Evolutionary conservation across 2,113 vertebrate species (phyloP), one percentile per base, ranked within the genome.

Genomic region (Dicentrarchus labrax): DNA sequence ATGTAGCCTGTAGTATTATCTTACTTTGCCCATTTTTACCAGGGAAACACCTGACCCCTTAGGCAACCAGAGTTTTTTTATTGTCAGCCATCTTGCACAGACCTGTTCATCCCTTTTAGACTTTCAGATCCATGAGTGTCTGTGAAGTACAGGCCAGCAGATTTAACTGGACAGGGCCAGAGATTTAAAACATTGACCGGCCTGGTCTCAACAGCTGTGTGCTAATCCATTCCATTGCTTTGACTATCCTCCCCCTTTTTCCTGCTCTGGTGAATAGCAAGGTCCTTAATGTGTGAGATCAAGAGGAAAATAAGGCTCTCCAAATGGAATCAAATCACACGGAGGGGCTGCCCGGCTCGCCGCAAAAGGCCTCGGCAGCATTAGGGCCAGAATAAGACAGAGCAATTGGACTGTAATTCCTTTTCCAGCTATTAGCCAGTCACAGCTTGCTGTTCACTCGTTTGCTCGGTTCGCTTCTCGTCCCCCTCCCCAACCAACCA

Each of bases 331-430:
- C 93, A 89, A 93, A 94, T 93, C 91, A 94, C 91, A 92, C 79
- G 12, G 86, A 87, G 87, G 85, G 84, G 87, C 90, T 90, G 87
- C 85, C 88, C 86, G 72, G 78, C 87, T 89, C 38, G 38, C 72
- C 72, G 86, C 84, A 76, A 94, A 91, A 89, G 91, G 90, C 91
- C 91, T 87, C 68, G 4, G 86, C 81, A 80, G 84, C 79, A 90
- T 91, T 87, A 88, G 88, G 85, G 86, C 89, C 88, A 78, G 90
- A 93, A 92, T 88, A 85, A 92, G 92, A 93, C 91, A 30, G 79
- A 86, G 91, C 88, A 89, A 93, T 94, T 93, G 94, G 88, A 92
- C 91, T 94, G 92, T 93, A 93, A 95, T 96, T 96, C 92, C 92
- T 94, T 93, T 94, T 89, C 83, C 80, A 84, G 91, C 91, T 93